Conservation (phyloP, 2,888 invertebrate genomes). For the Mechanitis mazaeus region DNA sequence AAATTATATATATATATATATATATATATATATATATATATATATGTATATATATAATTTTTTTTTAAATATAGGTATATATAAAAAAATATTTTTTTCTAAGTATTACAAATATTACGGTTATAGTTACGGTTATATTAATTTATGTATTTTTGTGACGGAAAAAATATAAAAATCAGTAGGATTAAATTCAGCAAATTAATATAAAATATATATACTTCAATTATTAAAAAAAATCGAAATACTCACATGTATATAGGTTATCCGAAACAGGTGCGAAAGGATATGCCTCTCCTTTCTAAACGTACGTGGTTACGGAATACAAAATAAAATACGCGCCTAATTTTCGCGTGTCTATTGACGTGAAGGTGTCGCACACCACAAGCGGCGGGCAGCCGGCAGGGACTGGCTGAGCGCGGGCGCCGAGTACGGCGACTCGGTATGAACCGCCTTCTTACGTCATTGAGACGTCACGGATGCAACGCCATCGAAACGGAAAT, state of each 20-base stretch:
- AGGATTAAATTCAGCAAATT: too few species aligned
- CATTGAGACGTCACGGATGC: slow-evolving; percentile 35
- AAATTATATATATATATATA: too few species aligned
- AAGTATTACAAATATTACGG: too few species aligned
- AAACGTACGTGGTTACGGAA: slow-evolving; percentile 42
- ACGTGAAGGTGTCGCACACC: slow-evolving; percentile 20
- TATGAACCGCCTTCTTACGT: slow-evolving; percentile 32
- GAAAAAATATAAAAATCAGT: too few species aligned
- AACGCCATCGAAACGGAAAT: slow-evolving; percentile 13
- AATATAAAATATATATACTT: background rate
- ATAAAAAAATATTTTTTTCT: too few species aligned
- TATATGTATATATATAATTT: too few species aligned
- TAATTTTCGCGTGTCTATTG: slow-evolving; percentile 51
- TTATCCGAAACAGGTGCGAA: slow-evolving; percentile 24
- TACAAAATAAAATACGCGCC: slow-evolving; percentile 54
- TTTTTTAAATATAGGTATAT: too few species aligned
- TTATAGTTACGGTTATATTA: too few species aligned
- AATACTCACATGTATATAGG: slow-evolving; percentile 28
- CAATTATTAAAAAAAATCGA: slow-evolving; percentile 10
- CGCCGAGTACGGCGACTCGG: slow-evolving; percentile 25
- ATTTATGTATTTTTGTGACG: too few species aligned
- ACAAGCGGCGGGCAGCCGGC: slow-evolving; percentile 46
- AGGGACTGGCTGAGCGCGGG: slow-evolving; percentile 48
- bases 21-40: too few species aligned
- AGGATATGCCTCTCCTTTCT: slow-evolving; percentile 28